Percentiles rank a stretch among this genome's conserved stretches.
Evolutionary conservation across 2,888 invertebrate species (phyloP).

Genomic region (Dorcus parallelipipedus): DNA sequence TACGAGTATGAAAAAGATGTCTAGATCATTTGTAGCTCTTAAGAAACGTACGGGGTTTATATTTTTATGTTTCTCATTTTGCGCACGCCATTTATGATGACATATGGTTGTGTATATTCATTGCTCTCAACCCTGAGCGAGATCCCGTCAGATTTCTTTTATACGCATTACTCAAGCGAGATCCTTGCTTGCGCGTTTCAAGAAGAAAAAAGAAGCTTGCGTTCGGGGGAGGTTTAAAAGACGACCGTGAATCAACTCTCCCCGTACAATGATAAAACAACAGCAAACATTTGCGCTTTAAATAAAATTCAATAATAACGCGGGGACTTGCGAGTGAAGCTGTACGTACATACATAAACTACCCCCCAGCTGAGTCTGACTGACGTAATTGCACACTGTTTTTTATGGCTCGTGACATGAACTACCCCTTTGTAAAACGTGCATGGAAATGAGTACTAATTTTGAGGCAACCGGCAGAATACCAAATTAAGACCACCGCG

Average conservation of each 20-base stretch:
- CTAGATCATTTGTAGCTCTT: slow-evolving; percentile 25
- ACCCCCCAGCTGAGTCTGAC: slow-evolving; percentile 3
- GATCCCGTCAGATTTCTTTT: slow-evolving; percentile 7
- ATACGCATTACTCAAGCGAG: not conserved
- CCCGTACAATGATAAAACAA: not conserved
- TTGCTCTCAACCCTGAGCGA: slow-evolving; percentile 4
- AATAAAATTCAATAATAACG: not conserved
- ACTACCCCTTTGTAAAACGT: slow-evolving; percentile 19
- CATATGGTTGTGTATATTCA: slow-evolving; percentile 4
- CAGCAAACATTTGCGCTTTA: not conserved
- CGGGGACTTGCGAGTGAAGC: not conserved
- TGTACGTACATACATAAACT: not conserved
- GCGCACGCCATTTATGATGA: slow-evolving; percentile 9
- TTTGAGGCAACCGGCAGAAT: slow-evolving; percentile 20
- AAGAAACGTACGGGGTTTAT: slow-evolving; percentile 22
- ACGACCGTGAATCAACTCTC: no score
- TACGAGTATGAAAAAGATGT: slow-evolving; percentile 20
- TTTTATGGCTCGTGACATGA: slow-evolving; percentile 10
- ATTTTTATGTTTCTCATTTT: slow-evolving; percentile 8
- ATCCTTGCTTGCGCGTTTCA: not conserved
- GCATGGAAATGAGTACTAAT: slow-evolving; percentile 23
- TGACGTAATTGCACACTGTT: slow-evolving; percentile 6
- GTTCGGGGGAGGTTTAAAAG: no score
- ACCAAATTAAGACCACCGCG: slow-evolving; percentile 18
- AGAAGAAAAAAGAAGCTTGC: not conserved